phyloP scores from a whole-genome alignment of 2,888 invertebrate species.

The Dasypolia templi region DNA sequence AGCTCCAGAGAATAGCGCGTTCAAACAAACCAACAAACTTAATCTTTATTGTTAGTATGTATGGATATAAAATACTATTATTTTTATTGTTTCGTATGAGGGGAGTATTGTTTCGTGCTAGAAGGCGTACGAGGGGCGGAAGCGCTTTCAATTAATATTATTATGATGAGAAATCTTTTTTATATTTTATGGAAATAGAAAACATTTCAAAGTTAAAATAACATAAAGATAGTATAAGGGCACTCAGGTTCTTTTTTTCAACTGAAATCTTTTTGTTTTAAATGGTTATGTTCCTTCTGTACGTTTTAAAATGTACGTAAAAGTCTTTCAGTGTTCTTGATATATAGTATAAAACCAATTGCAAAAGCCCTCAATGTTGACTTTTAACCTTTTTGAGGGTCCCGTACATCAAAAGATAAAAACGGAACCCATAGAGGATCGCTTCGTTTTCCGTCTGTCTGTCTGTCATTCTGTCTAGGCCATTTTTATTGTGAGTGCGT shows the following conservation, averaged over 20 bases:
- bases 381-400: constrained; percentile 48
- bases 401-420: too few species aligned
- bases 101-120: too few species aligned
- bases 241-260: constrained; percentile 9
- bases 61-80: too few species aligned
- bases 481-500: too few species aligned
- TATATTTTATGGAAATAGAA: not conserved
- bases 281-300: not conserved
- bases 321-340: constrained; percentile 3
- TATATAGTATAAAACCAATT: constrained; percentile 13
- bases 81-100: too few species aligned
- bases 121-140: too few species aligned
- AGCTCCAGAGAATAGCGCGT: not conserved
- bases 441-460: constrained; percentile 13
- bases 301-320: not conserved
- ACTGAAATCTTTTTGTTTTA: not conserved
- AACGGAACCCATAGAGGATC: too few species aligned
- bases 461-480: too few species aligned
- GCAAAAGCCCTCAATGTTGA: constrained; percentile 26
- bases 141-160: too few species aligned
- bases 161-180: not conserved
- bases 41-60: too few species aligned
- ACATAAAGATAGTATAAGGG: not conserved
- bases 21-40: too few species aligned
- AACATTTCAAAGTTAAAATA: constrained; percentile 25